Evolutionary conservation across 2,888 invertebrate genomes (phyloP), one percentile per base, ranked within the genome.

Genomic region (Agrotis ipsilon): DNA sequence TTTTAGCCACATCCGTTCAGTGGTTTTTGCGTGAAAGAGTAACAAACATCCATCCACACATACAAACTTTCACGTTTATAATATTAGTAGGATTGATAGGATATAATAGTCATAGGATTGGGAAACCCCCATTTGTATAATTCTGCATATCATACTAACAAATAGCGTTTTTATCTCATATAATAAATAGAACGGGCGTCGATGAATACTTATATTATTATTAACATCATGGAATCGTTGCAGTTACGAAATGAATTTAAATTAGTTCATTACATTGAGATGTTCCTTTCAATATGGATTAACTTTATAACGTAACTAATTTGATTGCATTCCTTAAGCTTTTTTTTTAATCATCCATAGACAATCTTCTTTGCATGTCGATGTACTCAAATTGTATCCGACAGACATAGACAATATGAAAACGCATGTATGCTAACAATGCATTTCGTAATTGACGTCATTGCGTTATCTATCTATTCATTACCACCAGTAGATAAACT

Each of bases 401-500:
- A 39, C 9, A 39, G 39, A 39, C 39, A 39, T 3, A 46, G 21
- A 49, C 14, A 6, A 32, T n/a, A n/a, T 18, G 6, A 49, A 39
- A 61, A 43, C 18, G 9, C 2, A 39, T 39, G 39, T 39, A 39
- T 39, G 3, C n/a, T 71, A n/a, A 71, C 52, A 72, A 49, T 54
- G n/a, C 49, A 65, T 49, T 55, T 55, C 43, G 21, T 55, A 59
- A 55, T 16, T 54, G n/a, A 60, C 9, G 43, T 24, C 43, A 19
- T 24, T 55, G 9, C 48, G 45, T 49, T 69, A 45, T 62, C 46
- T 69, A 32, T 62, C 46, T 58, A 14, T 24, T n/a, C 4, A 52
- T 55, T 39, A 64, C 45, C 54, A 49, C n/a, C 1, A 49, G 39
- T 16, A 60, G 54, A 65, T 72, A 57, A 57, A 60, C 43, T 45